Base-by-base conservation (phyloP, 2,797 vertebrate species). In the Cottoperca gobio region DNA sequence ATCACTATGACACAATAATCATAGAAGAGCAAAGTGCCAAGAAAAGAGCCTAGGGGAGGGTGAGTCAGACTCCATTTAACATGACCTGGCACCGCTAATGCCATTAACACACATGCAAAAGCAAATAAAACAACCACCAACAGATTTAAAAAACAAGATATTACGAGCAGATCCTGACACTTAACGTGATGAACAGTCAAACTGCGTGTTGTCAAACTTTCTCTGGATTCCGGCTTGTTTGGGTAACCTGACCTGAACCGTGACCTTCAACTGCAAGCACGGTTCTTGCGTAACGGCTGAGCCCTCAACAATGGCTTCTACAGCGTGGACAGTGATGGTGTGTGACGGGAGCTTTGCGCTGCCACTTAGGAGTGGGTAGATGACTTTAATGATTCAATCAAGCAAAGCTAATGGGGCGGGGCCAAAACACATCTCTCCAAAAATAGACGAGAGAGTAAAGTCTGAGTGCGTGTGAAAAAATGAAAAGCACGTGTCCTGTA, bases 361-460 rank as follows among this genome's bases (percentile, higher is more conserved):
- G 80, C 82, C 89, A 91, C 84, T 89, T 88, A 76, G 73, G 59
- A 76, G 72, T 61, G 76, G 63, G 64, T 31, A 69, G 81, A 85
- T 28, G 14, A 55, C 77, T 91, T 91, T 91, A 90, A 89, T 82
- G 85, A 91, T 63, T 80, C 86, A 87, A 90, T 89, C 85, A 86
- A 82, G 84, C 59, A 8, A 43, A 53, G 81, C 52, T 85, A 88
- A 91, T 57, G 58, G 78, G 73, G 62, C 65, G 62, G 75, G 55
- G 73, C 64, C 73, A 83, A 88, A 90, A 90, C 74, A 76, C 63
- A 26, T 55, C 48, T 58, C 43, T 73, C 75, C 83, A 85, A 84
- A 89, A 88, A 89, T 86, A 90, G 75, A 87, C 13, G 33, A 70
- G 23, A 0, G 2, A 58, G 39, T 33, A 46, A 14, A 58, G 42